phyloP scores from a whole-genome alignment of 2,797 vertebrate genomes.

The Microctenopoma lineatum region DNA sequence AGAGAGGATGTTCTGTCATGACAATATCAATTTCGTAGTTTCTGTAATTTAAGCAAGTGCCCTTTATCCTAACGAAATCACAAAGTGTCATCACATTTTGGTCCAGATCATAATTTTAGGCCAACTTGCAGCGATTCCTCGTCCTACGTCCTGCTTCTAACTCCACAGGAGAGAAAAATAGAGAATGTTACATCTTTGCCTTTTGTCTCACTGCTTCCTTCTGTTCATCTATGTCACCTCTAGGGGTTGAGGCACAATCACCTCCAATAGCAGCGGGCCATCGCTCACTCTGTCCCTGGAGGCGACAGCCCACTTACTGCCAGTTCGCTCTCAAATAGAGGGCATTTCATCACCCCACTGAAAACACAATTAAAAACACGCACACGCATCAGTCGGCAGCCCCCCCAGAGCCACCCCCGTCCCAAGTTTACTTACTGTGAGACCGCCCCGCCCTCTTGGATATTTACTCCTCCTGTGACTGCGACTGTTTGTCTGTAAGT shows the following conservation, averaged over 20 bases:
- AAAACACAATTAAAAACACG: slow-evolving; percentile 80
- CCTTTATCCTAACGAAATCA: too few species aligned
- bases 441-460: slow-evolving; percentile 45
- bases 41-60: too few species aligned
- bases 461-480: slow-evolving; percentile 65
- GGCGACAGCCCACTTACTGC: slow-evolving; percentile 80
- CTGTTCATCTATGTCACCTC: slow-evolving; percentile 70
- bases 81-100: too few species aligned
- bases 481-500: slow-evolving; percentile 57
- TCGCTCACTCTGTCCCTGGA: slow-evolving; percentile 77
- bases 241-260: slow-evolving; percentile 73
- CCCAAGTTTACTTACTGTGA: slow-evolving; percentile 61
- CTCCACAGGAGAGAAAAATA: slow-evolving; percentile 10
- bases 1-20: too few species aligned
- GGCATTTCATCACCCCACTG: slow-evolving; percentile 74
- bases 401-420: slow-evolving; percentile 36
- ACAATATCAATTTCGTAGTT: too few species aligned
- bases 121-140: background rate
- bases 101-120: background rate
- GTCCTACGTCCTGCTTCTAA: slow-evolving; percentile 20
- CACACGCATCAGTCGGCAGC: slow-evolving; percentile 30
- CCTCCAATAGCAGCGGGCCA: slow-evolving; percentile 69
- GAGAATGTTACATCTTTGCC: slow-evolving; percentile 19
- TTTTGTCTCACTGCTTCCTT: slow-evolving; percentile 60
- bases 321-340: slow-evolving; percentile 71